A percentile compares a stretch with the other conserved stretches of the same genome.
Conservation (phyloP, 2,888 invertebrate species). For the Meandrusa payeni region DNA sequence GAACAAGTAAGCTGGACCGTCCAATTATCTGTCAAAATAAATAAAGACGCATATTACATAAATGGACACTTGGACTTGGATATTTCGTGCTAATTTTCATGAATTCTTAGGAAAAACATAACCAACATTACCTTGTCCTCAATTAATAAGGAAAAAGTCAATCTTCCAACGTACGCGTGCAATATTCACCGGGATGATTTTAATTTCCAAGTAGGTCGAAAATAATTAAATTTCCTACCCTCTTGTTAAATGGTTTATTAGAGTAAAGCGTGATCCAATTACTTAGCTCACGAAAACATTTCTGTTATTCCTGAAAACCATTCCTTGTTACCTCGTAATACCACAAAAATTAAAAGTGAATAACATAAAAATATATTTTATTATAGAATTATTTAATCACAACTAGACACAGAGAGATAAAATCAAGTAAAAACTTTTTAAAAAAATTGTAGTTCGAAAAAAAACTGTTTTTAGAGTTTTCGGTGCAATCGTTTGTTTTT, state of each 20-base stretch:
- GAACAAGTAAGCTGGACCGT: no score
- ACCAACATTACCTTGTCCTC: background rate
- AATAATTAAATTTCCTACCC: conserved; percentile 16
- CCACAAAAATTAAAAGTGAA: background rate
- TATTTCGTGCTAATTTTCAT: no score
- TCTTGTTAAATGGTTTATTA: conserved; percentile 13
- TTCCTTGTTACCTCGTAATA: background rate
- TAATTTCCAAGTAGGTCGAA: conserved; percentile 11
- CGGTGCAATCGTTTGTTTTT: no score
- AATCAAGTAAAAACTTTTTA: no score
- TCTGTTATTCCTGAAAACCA: background rate
- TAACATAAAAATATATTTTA: no score
- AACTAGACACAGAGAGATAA: no score
- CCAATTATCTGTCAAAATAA: no score
- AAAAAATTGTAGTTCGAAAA: no score
- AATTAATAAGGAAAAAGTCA: conserved; percentile 6
- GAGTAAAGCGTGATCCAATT: conserved; percentile 13
- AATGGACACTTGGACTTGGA: no score
- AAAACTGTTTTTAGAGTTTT: no score
- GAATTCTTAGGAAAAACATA: no score
- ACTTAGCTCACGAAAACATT: conserved; percentile 1
- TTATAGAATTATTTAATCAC: conserved; percentile 1
- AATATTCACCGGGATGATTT: conserved; percentile 4
- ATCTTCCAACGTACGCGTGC: background rate
- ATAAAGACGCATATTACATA: no score